These are phyloP conservation scores for Herminia tarsipennalis DNA, from an alignment of 2,888 invertebrate genomes.

Conservation along the genomic window DNA sequence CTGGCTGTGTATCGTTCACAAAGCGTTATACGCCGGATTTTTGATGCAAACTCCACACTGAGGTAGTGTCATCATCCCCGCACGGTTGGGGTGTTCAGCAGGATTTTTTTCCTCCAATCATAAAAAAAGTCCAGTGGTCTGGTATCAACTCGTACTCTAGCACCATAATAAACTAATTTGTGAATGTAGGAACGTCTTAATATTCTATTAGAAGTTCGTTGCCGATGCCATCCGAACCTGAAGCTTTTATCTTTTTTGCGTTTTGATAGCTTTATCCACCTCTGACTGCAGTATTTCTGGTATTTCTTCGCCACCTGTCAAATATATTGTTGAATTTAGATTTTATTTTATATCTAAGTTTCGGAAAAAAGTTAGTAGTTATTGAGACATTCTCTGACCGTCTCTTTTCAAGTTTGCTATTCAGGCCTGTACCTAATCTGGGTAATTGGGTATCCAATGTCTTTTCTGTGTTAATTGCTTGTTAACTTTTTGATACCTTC, in stretches of 20 bases:
- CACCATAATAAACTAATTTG: not conserved
- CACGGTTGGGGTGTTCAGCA: too few species aligned
- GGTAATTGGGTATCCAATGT: not conserved
- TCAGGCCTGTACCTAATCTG: too few species aligned
- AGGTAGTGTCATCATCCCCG: too few species aligned
- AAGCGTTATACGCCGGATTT: too few species aligned
- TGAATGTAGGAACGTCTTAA: conserved; percentile 5
- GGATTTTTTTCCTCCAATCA: too few species aligned
- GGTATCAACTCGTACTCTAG: not conserved
- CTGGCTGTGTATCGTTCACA: too few species aligned
- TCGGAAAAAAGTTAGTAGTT: not conserved
- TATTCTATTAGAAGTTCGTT: not conserved
- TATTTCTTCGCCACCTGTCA: not conserved
- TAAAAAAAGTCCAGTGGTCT: not conserved
- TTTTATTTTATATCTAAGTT: not conserved
- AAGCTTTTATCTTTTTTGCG: not conserved
- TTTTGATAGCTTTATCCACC: not conserved
- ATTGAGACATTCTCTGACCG: not conserved
- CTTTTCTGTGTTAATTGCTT: too few species aligned
- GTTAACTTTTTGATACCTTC: too few species aligned
- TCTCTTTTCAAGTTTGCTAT: too few species aligned
- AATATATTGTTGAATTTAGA: not conserved
- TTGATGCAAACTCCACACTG: too few species aligned
- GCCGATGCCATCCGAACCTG: not conserved
- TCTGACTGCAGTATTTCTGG: not conserved